Evolutionary conservation across 2,888 invertebrate genomes (phyloP), one percentile per base, ranked within the genome.

Genomic region (Nymphalis polychloros): DNA sequence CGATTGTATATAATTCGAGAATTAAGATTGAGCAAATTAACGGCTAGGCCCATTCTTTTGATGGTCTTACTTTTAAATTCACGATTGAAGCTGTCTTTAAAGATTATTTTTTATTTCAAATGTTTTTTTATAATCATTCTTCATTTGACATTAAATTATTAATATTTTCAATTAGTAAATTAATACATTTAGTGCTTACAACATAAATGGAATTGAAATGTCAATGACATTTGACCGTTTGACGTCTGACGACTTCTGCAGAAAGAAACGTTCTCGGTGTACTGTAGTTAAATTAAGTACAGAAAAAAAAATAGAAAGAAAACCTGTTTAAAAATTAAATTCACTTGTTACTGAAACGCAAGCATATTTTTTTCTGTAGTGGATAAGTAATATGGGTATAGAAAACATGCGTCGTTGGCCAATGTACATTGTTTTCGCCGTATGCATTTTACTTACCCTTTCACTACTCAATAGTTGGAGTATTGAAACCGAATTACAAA

Each of bases 331-430:
- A n/a, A 31, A 2, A 10, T 35, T 57, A 8, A 57, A 27, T 53
- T n/a, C 13, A 20, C 13, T 41, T 52, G 10, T 19, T 6, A 46
- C 8, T 41, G 46, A 20, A 50, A 41, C 46, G 60, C 47, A 6
- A 64, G 63, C 16, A 19, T 19, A 19, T 60, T 50, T 52, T 47
- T 64, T 47, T 20, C 63, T 60, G 23, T 63, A 52, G 55, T 63
- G 70, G 23, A 47, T n/a, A 60, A 63, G 64, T 50, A 78, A 69
- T 77, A 92, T 92, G 92, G 92, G 92, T 77, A 85, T 92, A 76
- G 92, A 92, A 86, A 92, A 89, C 80, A 91, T 92, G 92, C 91
- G 92, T 83, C 92, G 92, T 68, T 92, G 92, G 92, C 92, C 92
- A 41, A 87, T 90, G 85, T 92, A 90, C 71, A 86, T 90, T 73